These are phyloP conservation scores for Indicator indicator DNA, from an alignment of 2,113 vertebrate species.

Conservation along the genomic window DNA sequence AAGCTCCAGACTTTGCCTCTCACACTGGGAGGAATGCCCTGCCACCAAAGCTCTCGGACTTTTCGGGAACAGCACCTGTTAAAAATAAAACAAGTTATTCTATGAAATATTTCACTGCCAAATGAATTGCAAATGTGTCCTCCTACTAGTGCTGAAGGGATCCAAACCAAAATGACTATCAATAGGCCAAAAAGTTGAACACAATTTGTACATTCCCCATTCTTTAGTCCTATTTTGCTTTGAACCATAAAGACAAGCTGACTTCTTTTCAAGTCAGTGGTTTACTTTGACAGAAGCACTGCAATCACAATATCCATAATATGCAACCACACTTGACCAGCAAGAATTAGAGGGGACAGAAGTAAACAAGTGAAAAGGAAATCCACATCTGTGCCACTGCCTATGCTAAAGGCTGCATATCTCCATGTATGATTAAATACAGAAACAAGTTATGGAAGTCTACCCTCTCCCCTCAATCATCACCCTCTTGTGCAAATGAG, in stretches of 20 bases:
- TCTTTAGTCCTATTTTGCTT: neutral
- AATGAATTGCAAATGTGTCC: neutral
- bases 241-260: neutral
- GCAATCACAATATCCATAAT: neutral
- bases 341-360: neutral
- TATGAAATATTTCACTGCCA: neutral
- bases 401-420: neutral
- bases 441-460: neutral
- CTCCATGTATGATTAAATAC: neutral
- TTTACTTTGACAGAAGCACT: neutral
- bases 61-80: slow-evolving; percentile 86
- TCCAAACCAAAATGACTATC: neutral
- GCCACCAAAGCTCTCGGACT: slow-evolving; percentile 93
- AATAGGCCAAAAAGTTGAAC: neutral
- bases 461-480: neutral
- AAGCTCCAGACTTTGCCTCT: slow-evolving; percentile 92
- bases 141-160: neutral
- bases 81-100: neutral
- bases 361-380: neutral
- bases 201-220: accelerated
- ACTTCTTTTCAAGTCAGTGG: neutral
- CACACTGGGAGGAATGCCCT: slow-evolving; percentile 91
- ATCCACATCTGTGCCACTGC: neutral
- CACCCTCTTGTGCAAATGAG: neutral
- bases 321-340: neutral